Evolutionary conservation across 1,140 invertebrate genomes (phyloP).

Genomic region (Euschistus heros): DNA sequence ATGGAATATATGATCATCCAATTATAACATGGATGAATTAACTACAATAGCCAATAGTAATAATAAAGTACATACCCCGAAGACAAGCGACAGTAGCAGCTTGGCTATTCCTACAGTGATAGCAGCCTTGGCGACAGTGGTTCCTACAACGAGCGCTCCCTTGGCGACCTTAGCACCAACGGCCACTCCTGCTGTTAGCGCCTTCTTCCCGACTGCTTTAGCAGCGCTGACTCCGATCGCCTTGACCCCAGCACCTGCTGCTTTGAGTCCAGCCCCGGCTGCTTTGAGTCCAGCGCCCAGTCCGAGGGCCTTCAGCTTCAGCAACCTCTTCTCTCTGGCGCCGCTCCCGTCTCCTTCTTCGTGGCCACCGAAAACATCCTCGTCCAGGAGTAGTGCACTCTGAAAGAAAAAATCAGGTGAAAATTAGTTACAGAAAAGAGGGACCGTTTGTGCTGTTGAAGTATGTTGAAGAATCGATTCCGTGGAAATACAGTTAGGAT

Average conservation of each 20-base stretch:
- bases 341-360: constrained; percentile 18
- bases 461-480: no score
- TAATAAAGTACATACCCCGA: constrained; percentile 29
- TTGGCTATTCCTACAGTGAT: constrained; percentile 26
- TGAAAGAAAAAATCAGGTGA: no score
- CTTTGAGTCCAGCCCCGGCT: background rate
- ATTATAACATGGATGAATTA: no score
- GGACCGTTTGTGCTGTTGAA: no score
- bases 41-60: no score
- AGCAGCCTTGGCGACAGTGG: constrained; percentile 26
- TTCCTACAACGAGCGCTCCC: constrained; percentile 22
- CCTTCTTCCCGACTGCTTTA: constrained; percentile 22
- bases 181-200: constrained; percentile 21
- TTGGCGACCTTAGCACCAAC: constrained; percentile 20
- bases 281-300: background rate
- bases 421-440: no score
- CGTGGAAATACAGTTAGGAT: no score
- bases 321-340: constrained; percentile 22
- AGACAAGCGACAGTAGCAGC: constrained; percentile 25
- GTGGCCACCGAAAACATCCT: constrained; percentile 25
- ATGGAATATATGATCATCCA: no score
- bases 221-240: constrained; percentile 5
- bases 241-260: background rate
- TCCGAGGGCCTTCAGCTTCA: constrained; percentile 18
- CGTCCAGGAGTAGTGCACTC: constrained; percentile 9